These are phyloP conservation scores for Hermaeophaga mercurialis DNA, from an alignment of 2,888 invertebrate species.

Conservation along the genomic window DNA sequence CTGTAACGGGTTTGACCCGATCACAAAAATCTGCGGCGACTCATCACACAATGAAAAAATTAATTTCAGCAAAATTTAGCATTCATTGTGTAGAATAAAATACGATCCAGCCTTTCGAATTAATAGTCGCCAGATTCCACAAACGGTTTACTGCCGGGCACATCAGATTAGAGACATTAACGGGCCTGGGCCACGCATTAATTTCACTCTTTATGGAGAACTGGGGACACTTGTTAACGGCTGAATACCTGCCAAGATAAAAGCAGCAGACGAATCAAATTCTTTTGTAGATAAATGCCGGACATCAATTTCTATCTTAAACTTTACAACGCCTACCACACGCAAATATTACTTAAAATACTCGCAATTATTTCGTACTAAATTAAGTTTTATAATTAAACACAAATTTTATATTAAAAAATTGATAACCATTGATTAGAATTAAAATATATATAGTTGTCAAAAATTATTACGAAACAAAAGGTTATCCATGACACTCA, in stretches of 20 bases:
- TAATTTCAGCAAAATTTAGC: conserved; percentile 35
- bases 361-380: not conserved
- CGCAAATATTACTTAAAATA: not conserved
- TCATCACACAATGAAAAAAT: conserved; percentile 28
- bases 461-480: too few species aligned
- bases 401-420: too few species aligned
- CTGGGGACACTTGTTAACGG: conserved; percentile 47
- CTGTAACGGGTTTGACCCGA: too few species aligned
- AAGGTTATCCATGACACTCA: too few species aligned
- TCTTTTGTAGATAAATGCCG: conserved; percentile 32
- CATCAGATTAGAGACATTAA: conserved; percentile 59
- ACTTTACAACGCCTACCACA: conserved; percentile 17
- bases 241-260: conserved; percentile 40
- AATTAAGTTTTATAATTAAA: too few species aligned
- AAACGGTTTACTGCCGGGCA: conserved; percentile 54
- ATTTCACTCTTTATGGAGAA: conserved; percentile 56
- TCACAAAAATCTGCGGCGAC: not conserved
- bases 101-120: conserved; percentile 54
- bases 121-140: conserved; percentile 58
- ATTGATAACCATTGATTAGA: too few species aligned
- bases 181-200: conserved; percentile 54
- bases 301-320: conserved; percentile 29
- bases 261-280: conserved; percentile 31
- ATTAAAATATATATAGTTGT: too few species aligned
- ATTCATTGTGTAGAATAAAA: conserved; percentile 54